Percentiles rank a stretch among this genome's conserved stretches.
Conservation (phyloP, 2,797 vertebrate species). For the Rhadinocentrus ornatus region DNA sequence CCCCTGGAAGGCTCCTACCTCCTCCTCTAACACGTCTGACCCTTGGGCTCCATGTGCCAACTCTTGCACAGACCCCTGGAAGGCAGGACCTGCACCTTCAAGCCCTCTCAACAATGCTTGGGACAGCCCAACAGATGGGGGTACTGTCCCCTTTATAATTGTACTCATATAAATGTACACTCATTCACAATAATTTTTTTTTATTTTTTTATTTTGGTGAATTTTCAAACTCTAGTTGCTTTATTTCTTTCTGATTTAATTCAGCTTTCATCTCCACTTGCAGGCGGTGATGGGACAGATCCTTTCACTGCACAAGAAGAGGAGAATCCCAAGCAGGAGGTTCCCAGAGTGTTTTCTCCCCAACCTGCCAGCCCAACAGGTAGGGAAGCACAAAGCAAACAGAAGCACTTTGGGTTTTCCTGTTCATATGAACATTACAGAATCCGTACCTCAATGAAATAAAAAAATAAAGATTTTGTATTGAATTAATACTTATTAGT, state of each 20-base stretch:
- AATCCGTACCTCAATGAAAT: background rate
- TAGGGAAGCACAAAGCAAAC: conserved; percentile 38
- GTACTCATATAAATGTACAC: background rate
- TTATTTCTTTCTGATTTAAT: background rate
- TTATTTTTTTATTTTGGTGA: background rate
- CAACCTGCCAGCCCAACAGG: conserved; percentile 76
- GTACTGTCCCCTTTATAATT: conserved; percentile 53
- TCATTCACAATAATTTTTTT: background rate
- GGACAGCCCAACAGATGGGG: conserved; percentile 69
- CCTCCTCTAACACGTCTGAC: conserved; percentile 64
- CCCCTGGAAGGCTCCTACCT: conserved; percentile 71
- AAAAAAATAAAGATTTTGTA: too few relatives aligned
- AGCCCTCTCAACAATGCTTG: conserved; percentile 68
- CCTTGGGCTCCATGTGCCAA: conserved; percentile 71
- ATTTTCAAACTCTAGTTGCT: background rate
- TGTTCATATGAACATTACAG: background rate
- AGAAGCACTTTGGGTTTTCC: background rate
- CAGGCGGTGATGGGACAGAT: conserved; percentile 65
- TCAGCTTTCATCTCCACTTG: background rate
- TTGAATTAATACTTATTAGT: too few relatives aligned
- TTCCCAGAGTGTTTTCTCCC: conserved; percentile 60
- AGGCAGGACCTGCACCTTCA: conserved; percentile 49
- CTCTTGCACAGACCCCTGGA: conserved; percentile 74
- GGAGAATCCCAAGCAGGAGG: conserved; percentile 54
- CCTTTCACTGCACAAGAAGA: conserved; percentile 68